phyloP scores from a whole-genome alignment of 2,113 vertebrate species.

The Eretmochelys imbricata region DNA sequence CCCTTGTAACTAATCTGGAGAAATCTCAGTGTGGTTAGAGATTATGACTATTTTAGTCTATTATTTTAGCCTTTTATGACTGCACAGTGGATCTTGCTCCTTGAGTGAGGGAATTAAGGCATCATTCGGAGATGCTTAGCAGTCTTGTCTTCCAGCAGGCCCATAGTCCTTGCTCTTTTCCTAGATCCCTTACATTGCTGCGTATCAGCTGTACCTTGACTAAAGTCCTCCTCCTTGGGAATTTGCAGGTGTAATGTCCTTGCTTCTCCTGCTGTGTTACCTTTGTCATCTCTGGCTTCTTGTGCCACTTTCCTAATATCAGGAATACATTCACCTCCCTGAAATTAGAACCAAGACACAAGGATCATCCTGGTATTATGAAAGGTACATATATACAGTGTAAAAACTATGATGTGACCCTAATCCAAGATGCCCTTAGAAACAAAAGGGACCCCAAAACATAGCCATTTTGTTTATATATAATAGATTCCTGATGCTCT shows the following conservation, averaged over 20 bases:
- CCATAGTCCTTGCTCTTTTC: background rate
- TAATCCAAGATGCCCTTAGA: background rate
- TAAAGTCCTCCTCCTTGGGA: background rate
- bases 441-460: background rate
- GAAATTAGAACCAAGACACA: conserved; percentile 58
- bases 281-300: background rate
- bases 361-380: background rate
- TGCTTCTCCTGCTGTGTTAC: background rate
- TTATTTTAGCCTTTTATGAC: background rate
- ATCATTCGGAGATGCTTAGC: background rate
- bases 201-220: background rate
- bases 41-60: background rate
- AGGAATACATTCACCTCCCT: conserved; percentile 45
- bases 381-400: background rate
- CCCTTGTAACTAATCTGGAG: background rate
- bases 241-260: background rate
- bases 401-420: background rate
- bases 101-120: background rate
- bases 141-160: background rate
- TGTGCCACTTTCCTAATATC: background rate
- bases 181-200: background rate
- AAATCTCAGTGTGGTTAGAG: background rate
- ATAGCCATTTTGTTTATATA: background rate
- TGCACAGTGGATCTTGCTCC: background rate
- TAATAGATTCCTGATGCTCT: background rate